phyloP scores from a whole-genome alignment of 2,888 invertebrate species.

The Monochamus alternatus region DNA sequence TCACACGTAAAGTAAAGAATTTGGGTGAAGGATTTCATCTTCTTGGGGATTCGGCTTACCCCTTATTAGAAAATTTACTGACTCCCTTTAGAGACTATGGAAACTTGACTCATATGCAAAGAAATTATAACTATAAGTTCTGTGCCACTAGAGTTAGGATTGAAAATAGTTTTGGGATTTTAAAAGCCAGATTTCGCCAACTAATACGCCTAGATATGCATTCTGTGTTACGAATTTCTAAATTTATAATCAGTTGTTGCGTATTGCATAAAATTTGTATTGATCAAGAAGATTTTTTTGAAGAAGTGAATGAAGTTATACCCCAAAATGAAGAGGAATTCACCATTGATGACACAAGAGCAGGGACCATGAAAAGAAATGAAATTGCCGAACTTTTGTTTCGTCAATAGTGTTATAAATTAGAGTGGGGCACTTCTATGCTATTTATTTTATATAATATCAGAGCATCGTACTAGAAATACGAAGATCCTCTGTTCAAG shows the following conservation, averaged over 20 bases:
- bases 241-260: conserved; percentile 57
- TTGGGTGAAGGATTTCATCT: conserved; percentile 53
- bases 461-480: neutral
- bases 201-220: conserved; percentile 38
- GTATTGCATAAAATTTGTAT: conserved; percentile 58
- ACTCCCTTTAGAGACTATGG: conserved; percentile 60
- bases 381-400: neutral
- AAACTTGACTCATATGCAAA: conserved; percentile 53
- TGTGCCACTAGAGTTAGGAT: conserved; percentile 57
- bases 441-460: conserved; percentile 1
- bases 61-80: conserved; percentile 50
- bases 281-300: conserved; percentile 46
- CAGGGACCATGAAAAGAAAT: neutral
- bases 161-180: conserved; percentile 62
- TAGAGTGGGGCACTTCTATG: neutral
- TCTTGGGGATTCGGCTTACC: conserved; percentile 58
- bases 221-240: conserved; percentile 44
- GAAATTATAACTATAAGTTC: conserved; percentile 57
- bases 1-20: conserved; percentile 41
- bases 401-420: neutral
- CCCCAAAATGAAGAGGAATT: neutral
- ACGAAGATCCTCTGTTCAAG: neutral
- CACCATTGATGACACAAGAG: neutral
- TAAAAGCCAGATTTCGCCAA: conserved; percentile 55
- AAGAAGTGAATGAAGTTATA: conserved; percentile 1